A percentile compares a stretch with the other conserved stretches of the same genome.
Evolutionary conservation across 2,797 vertebrate species (phyloP).

Genomic region (Enteromius fasciolatus): DNA sequence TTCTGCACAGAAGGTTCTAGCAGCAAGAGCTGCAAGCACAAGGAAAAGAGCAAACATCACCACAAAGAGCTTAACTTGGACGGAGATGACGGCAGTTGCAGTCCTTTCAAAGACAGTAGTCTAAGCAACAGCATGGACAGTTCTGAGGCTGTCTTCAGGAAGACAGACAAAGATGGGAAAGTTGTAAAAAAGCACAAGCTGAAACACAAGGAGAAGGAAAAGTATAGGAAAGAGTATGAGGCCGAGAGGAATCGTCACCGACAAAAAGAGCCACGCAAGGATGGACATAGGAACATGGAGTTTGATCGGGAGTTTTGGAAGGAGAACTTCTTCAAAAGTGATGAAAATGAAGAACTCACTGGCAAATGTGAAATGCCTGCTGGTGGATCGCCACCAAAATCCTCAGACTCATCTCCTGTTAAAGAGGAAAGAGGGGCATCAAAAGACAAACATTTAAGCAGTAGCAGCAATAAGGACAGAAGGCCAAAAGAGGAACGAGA

Average conservation of each 20-base stretch:
- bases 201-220: constrained; percentile 97
- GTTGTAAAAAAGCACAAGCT: constrained; percentile 96
- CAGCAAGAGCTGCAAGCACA: constrained; percentile 93
- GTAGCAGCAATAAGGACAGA: constrained; percentile 82
- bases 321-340: constrained; percentile 99
- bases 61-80: constrained; percentile 88
- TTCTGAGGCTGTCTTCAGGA: constrained; percentile 86
- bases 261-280: constrained; percentile 87
- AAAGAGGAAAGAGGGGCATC: constrained; percentile 86
- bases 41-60: constrained; percentile 96
- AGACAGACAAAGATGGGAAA: constrained; percentile 92
- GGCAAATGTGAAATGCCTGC: constrained; percentile 82
- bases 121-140: constrained; percentile 83
- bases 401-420: constrained; percentile 76
- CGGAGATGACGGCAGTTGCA: constrained; percentile 84
- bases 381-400: constrained; percentile 79
- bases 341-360: constrained; percentile 87
- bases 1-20: constrained; percentile 91
- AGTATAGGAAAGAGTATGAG: constrained; percentile 90
- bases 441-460: constrained; percentile 83
- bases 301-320: constrained; percentile 99
- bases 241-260: constrained; percentile 89
- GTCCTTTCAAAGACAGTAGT: constrained; percentile 88
- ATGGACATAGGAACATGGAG: constrained; percentile 90
- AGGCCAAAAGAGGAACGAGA: constrained; percentile 87